Base-by-base conservation (phyloP, 2,113 vertebrate genomes). In the Nicator chloris region DNA sequence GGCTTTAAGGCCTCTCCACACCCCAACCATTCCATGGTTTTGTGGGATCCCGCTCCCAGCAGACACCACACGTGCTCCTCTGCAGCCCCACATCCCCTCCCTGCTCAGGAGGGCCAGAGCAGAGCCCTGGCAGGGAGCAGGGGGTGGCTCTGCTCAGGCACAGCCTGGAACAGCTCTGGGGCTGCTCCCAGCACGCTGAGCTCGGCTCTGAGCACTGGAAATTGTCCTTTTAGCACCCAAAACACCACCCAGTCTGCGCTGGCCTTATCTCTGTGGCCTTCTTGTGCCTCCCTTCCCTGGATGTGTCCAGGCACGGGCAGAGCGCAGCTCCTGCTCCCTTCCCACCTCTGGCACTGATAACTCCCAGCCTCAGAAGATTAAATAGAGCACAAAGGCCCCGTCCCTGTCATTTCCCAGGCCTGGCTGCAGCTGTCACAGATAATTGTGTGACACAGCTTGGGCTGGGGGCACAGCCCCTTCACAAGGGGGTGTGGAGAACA, bases 231-330 rank as follows among this genome's bases (percentile, higher is more conserved):
- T 26, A 40, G 56, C 47, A 18, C 3, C 27, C 16, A 1, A 54
- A n/a, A 21, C 13, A 18, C 24, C 1, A 7, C 19, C 6, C 13
- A 7, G 1, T 3, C 47, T 28, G 64, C 12, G 13, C 72, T 2
- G 12, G 19, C 77, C 69, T 96, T 75, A 93, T 93, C 92, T 86
- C 53, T 1, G 1, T 4, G 28, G 40, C 94, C 86, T 93, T 7
- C 88, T 31, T 7, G 60, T 86, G 92, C 76, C 92, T 88, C 60
- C 54, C 79, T 5, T 54, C 86, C 71, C 1, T 2, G 76, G 44
- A 26, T 37, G 60, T 59, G 91, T 70, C 86, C 35, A 8, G 92
- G 81, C 59, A 15, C 6, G 2, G 86, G 78, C 31, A 22, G 22
- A 50, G 47, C 9, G 54, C 28, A 0, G 60, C 68, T 81, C 37